Evolutionary conservation across 2,797 vertebrate species (phyloP), one percentile per base, ranked within the genome.

Genomic region (Tauraco hartlaubi): DNA sequence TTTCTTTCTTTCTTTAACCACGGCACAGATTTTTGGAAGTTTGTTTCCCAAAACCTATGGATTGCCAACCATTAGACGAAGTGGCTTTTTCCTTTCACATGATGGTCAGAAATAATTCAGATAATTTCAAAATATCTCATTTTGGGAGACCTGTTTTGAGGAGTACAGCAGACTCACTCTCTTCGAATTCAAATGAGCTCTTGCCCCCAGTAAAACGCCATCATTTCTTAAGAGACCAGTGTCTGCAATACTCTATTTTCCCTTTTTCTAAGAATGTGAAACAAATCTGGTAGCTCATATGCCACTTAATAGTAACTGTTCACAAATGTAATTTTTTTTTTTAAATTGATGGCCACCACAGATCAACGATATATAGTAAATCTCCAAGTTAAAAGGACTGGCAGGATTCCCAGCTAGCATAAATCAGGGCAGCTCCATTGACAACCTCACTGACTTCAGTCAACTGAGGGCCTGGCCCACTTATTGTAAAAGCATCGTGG

Each of bases 361-460:
- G 94, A 91, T 83, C 94, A 94, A 75, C 18, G 6, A 68, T 92
- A 74, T 75, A 75, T 77, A 90, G 62, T 94, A 96, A 96, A 94
- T 95, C 91, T 97, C 58, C 68, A 72, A 73, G 26, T 95, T 94
- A 96, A 95, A 95, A 96, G 92, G 87, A 90, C 89, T 96, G 94
- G 95, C 95, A 85, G 85, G 49, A 51, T 61, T 95, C 94, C 94
- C 96, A 90, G 95, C 51, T 44, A 37, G 13, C 49, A 84, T 96
- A 96, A 97, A 95, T 96, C 89, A 94, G 62, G 28, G 49, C n/a
- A 91, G 69, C 25, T 92, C 80, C 66, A 29, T 3, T 92, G 95
- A 94, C 91, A 94, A 63, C 76, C 79, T 77, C 6, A 0, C 85
- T 4, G 43, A 78, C 95, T 94, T 92, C 82, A 94, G 91, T 90